Evolutionary conservation across 1,140 invertebrate genomes (phyloP), one percentile per base, ranked within the genome.

Genomic region (Thaumetopoea pityocampa): DNA sequence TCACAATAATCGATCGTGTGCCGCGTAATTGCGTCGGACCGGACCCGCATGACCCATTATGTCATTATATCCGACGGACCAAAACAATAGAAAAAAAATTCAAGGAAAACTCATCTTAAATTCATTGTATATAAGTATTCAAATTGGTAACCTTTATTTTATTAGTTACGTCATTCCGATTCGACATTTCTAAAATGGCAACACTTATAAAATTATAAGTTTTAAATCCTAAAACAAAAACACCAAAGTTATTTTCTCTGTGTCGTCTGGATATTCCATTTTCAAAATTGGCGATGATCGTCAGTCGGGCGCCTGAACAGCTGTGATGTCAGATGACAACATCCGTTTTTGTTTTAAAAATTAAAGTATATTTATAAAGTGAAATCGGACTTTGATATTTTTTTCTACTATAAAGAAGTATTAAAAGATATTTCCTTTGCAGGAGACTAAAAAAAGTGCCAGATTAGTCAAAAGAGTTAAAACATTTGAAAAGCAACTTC

Each of bases 1-100:
- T 79, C 76, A 80, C 69, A 74, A 76, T 80, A 80, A 83, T 80
- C 76, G 79, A 80, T 80, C 79, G 79, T 83, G 79, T 83, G 79
- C 79, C 79, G 53, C 63, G 72, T 81, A 81, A 83, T 83, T 76
- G 79, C 67, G 63, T 67, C 53, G 78, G 65, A 77, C 70, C 73
- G 67, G 69, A 77, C 72, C 70, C 58, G 58, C 64, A n/a, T n/a
- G 62, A 71, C 73, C 72, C 74, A 83, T 83, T 83, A 83, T 74
- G 72, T 74, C 68, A 83, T 83, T 83, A 83, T 79, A 65, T 48
- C 50, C 64, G 70, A 61, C 72, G 66, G 69, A 78, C 68, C 71
- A 71, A 79, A 71, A 83, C 79, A 79, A 77, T 77, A 73, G 68
- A 77, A 61, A 55, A 48, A 43, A 44, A 11, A 11, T 9, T 15